phyloP scores from a whole-genome alignment of 1,140 invertebrate genomes.

The Heterodera carotae region DNA sequence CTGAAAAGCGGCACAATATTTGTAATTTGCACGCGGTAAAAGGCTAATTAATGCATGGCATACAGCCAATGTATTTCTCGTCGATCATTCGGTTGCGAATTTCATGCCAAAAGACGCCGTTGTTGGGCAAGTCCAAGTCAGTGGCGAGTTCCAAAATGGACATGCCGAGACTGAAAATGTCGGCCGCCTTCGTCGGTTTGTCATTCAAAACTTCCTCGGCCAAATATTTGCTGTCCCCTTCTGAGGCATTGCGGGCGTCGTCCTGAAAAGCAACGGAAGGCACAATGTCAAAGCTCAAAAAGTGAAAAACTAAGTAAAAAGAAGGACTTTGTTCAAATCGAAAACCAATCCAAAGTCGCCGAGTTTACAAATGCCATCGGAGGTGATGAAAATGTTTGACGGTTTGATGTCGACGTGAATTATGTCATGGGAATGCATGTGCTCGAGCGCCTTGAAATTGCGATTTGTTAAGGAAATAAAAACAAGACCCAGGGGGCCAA shows the following conservation, averaged over 20 bases:
- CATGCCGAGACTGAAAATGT: conserved; percentile 75
- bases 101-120: conserved; percentile 75
- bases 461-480: conserved; percentile 14
- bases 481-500: too few species aligned
- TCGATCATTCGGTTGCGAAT: conserved; percentile 67
- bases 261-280: conserved; percentile 33
- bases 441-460: conserved; percentile 70
- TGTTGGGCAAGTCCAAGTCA: conserved; percentile 74
- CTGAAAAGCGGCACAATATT: conserved; percentile 5
- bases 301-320: conserved; percentile 12
- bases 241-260: conserved; percentile 56
- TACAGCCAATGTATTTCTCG: conserved; percentile 39
- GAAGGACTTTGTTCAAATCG: conserved; percentile 67
- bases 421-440: conserved; percentile 73
- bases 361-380: conserved; percentile 73
- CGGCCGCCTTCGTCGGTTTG: conserved; percentile 68
- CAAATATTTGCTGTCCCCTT: conserved; percentile 79
- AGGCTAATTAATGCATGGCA: background rate
- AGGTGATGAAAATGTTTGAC: conserved; percentile 75
- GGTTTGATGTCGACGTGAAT: conserved; percentile 79
- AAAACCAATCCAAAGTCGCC: conserved; percentile 78
- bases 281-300: background rate
- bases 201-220: conserved; percentile 76
- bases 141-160: conserved; percentile 75
- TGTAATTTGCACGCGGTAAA: conserved; percentile 2